A percentile compares a stretch with the other conserved stretches of the same genome.
Evolutionary conservation across 2,888 invertebrate genomes (phyloP).

Genomic region (Holacanthella duospinosa): DNA sequence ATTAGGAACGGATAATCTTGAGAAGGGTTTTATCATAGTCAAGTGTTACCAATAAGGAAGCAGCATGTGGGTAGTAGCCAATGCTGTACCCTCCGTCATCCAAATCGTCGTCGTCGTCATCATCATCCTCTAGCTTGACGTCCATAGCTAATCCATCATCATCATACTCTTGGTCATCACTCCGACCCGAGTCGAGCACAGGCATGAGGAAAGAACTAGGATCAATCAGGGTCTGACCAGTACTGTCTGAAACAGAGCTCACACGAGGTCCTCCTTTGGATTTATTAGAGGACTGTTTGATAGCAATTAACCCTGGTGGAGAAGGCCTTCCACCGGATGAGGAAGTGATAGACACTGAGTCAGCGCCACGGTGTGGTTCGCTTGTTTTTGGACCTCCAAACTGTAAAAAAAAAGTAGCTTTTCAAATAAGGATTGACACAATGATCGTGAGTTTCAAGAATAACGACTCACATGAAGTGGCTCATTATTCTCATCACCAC

Average conservation of each 20-base stretch:
- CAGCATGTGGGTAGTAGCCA: conserved; percentile 35
- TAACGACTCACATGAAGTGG: conserved; percentile 22
- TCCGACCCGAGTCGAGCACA: conserved; percentile 13
- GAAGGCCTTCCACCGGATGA: conserved; percentile 34
- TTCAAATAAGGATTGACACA: not conserved
- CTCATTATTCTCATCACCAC: conserved; percentile 34
- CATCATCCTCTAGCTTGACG: conserved; percentile 34
- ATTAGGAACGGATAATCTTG: not conserved
- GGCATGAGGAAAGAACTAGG: conserved; percentile 32
- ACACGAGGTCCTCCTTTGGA: not conserved
- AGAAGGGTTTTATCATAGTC: not conserved
- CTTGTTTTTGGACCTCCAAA: not conserved
- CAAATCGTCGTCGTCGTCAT: conserved; percentile 36
- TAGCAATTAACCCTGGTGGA: conserved; percentile 31
- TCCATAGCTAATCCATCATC: conserved; percentile 34
- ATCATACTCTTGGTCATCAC: conserved; percentile 25
- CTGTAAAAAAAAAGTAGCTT: not conserved
- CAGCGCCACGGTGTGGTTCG: conserved; percentile 10
- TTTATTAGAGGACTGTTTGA: conserved; percentile 21
- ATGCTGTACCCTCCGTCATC: conserved; percentile 33
- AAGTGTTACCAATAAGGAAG: conserved; percentile 32
- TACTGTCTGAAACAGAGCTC: not conserved
- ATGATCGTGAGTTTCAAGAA: too few relatives aligned
- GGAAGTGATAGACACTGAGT: conserved; percentile 24
- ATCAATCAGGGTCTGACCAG: conserved; percentile 18